Evolutionary conservation across 2,888 invertebrate species (phyloP), one percentile per base, ranked within the genome.

Genomic region (Rhamnusium bicolor): DNA sequence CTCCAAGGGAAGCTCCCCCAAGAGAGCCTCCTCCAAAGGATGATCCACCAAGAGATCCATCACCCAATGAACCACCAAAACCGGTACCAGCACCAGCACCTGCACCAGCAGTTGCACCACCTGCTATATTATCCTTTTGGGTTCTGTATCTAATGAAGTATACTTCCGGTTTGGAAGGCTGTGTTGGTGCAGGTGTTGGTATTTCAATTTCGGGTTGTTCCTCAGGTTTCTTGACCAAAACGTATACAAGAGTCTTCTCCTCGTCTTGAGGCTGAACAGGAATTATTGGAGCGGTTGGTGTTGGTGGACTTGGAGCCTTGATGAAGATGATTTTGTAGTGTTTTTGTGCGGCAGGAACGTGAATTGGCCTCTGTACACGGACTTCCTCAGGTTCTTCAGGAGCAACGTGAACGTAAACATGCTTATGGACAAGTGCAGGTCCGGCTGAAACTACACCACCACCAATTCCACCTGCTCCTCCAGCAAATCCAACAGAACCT

Each of bases 281-380:
- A 79, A 95, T 94, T 79, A 93, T 91, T 76, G 95, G 95, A 1
- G 93, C 94, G 74, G 93, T 92, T 67, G 94, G 94, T 72, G 94
- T 91, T 66, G 94, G 94, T 19, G 80, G 65, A 40, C 81, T 77
- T 66, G 83, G 83, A 1, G 80, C 82, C 91, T 96, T 96, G 89
- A 96, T 96, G 92, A 96, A 96, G 89, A 96, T 95, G 87, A 96
- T 96, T 87, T 96, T 96, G 91, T 96, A 95, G 88, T 95, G 95
- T 84, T 95, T 95, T 87, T 94, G 94, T 51, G 95, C 90, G 78
- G 93, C 93, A 60, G 93, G 92, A 0, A 92, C 89, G 18, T 91
- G 90, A 80, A 94, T 91, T 71, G 92, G 90, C 79, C 92, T 91
- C 73, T 90, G 89, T 60, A 90, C 90, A 79, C 91, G 90, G 81